Evolutionary conservation across 2,797 vertebrate species (phyloP), one percentile per base, ranked within the genome.

Genomic region (Gadopsis marmoratus): DNA sequence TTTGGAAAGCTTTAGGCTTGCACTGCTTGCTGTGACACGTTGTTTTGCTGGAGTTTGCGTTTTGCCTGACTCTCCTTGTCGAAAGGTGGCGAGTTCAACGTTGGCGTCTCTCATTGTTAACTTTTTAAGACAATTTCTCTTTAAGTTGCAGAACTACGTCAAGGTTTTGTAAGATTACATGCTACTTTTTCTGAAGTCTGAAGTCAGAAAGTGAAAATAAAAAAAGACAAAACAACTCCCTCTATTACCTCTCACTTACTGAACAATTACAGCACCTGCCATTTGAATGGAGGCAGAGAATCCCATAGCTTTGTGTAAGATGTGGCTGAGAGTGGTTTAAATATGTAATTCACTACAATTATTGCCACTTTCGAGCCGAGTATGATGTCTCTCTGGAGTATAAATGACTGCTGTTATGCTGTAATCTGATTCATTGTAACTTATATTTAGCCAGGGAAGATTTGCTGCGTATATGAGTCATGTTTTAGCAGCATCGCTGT

Each of bases 351-450:
- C 39, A 53, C 31, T 23, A 62, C 58, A 85, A 89, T 85, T 79
- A 89, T 12, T 84, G 60, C 31, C 66, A 47, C 68, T 88, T 92
- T 81, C 55, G 75, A 64, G 58, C 61, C 55, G 59, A 86, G 55
- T 29, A 6, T 41, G 60, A 75, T 71, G 45, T 53, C 70, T 71
- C 58, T 65, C 33, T 62, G 26, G 14, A 54, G 55, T 68, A 26
- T 26, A 83, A 87, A 87, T 82, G 45, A 75, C 74, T 53, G 50
- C 61, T 74, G 48, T 74, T 60, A 23, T 37, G 48, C 31, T 43
- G 37, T n/a, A 7, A 59, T 82, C 13, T 4, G 12, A 79, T 56
- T 77, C 60, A 69, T 79, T 76, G 77, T 23, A 58, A 56, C 41
- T 33, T 79, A 61, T 75, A 81, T 80, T 82, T 70, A 77, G 59